These are phyloP conservation scores for Siniperca undulata DNA, from an alignment of 2,797 vertebrate species.

Conservation along the genomic window DNA sequence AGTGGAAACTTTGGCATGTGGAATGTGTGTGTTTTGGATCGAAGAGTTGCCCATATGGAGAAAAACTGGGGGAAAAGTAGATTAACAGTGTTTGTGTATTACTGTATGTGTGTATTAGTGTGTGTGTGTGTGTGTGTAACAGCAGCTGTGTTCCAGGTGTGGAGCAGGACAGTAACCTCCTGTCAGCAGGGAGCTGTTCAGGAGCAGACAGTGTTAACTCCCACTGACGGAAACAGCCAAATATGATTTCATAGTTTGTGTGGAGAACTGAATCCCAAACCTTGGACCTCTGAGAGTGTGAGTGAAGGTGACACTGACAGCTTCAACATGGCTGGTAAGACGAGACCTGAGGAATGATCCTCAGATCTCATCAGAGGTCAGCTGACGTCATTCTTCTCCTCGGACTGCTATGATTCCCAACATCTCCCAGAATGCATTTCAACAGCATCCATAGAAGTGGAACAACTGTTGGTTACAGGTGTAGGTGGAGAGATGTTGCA, in stretches of 20 bases:
- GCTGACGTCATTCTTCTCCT: not conserved
- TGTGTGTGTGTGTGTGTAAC: not conserved
- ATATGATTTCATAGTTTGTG: conserved; percentile 37
- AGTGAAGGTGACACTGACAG: conserved; percentile 9
- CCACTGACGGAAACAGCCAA: conserved; percentile 31
- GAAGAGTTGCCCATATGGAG: conserved; percentile 27
- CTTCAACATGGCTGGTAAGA: conserved; percentile 10
- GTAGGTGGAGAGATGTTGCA: not conserved
- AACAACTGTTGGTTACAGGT: not conserved
- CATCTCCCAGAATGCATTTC: conserved; percentile 28
- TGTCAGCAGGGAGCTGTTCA: conserved; percentile 48
- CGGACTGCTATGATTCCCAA: not conserved
- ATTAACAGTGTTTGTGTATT: conserved; percentile 19
- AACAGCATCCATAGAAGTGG: not conserved
- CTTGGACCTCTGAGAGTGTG: not conserved
- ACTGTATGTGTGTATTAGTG: not conserved
- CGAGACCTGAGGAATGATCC: not conserved
- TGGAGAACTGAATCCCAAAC: not conserved
- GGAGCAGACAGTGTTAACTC: conserved; percentile 35
- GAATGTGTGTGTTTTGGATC: conserved; percentile 57
- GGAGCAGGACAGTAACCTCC: conserved; percentile 31
- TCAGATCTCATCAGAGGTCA: not conserved
- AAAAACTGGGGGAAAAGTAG: not conserved
- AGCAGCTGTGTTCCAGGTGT: conserved; percentile 64
- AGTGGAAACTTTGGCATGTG: conserved; percentile 56